Conservation (phyloP, 2,113 vertebrate species). For the Anser cygnoides region DNA sequence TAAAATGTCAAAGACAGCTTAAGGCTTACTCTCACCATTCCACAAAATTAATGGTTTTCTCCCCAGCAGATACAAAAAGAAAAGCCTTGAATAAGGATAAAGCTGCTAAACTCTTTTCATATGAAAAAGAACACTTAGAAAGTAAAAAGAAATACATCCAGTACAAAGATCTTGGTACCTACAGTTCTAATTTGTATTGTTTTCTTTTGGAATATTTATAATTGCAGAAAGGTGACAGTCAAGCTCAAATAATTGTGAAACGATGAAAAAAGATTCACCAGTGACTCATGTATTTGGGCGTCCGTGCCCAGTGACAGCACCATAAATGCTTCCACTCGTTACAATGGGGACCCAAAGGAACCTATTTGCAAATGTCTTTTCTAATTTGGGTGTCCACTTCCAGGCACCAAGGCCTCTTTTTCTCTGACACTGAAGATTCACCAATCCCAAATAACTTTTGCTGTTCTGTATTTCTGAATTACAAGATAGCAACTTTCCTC, state of each 20-base stretch:
- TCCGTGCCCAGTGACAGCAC: background rate
- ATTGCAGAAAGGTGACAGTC: conserved; percentile 25
- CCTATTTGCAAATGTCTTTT: background rate
- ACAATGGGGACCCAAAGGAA: background rate
- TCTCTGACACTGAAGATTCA: background rate
- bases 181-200: conserved; percentile 47
- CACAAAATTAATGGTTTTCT: conserved; percentile 71
- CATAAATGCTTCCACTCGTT: background rate
- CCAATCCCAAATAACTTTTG: background rate
- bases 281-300: background rate
- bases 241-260: background rate
- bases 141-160: conserved; percentile 52
- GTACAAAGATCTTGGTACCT: conserved; percentile 45
- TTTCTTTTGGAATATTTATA: conserved; percentile 37
- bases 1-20: conserved; percentile 72
- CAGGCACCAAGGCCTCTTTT: background rate
- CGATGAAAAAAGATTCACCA: background rate
- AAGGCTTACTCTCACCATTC: conserved; percentile 61
- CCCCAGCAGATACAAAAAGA: conserved; percentile 60
- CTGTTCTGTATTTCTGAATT: background rate
- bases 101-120: conserved; percentile 69
- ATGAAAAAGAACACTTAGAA: conserved; percentile 69
- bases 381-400: background rate
- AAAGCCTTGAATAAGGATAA: conserved; percentile 62
- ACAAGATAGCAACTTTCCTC: background rate